These are phyloP conservation scores for Athene noctua DNA, from an alignment of 2,113 vertebrate genomes.

Conservation along the genomic window DNA sequence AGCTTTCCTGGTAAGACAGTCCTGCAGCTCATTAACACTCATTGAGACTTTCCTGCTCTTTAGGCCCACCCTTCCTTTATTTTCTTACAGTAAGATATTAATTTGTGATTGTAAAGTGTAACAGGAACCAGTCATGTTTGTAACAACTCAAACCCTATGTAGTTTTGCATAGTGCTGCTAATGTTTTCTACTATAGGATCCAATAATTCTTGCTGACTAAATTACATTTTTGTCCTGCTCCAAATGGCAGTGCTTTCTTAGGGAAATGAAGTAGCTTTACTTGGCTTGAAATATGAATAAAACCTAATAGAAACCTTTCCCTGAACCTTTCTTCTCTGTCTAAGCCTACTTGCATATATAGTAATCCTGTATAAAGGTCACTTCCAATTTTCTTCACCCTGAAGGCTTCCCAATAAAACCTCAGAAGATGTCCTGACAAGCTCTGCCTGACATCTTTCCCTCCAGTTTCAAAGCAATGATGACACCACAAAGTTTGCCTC, in stretches of 20 bases:
- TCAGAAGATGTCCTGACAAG: constrained; percentile 53
- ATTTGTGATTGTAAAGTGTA: background rate
- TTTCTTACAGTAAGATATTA: constrained; percentile 9
- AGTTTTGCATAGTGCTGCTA: background rate
- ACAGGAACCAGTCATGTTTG: background rate
- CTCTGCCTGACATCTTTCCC: background rate
- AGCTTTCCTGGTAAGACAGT: background rate
- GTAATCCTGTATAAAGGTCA: constrained; percentile 55
- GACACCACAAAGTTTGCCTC: background rate
- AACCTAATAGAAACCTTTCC: constrained; percentile 21
- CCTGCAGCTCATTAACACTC: background rate
- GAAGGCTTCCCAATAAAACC: constrained; percentile 51
- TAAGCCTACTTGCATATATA: background rate
- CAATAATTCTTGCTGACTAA: constrained; percentile 3
- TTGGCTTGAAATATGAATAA: constrained; percentile 26
- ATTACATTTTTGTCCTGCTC: background rate
- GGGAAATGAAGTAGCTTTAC: constrained; percentile 23
- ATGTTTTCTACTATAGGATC: background rate
- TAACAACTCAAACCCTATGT: background rate
- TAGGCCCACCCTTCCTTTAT: constrained; percentile 52
- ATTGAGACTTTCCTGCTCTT: constrained; percentile 32
- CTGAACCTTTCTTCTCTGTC: constrained; percentile 28
- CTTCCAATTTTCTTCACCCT: constrained; percentile 42
- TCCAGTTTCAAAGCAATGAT: constrained; percentile 30
- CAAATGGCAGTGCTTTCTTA: background rate